Base-by-base conservation (phyloP, 2,888 invertebrate species). In the Odontothrips loti region DNA sequence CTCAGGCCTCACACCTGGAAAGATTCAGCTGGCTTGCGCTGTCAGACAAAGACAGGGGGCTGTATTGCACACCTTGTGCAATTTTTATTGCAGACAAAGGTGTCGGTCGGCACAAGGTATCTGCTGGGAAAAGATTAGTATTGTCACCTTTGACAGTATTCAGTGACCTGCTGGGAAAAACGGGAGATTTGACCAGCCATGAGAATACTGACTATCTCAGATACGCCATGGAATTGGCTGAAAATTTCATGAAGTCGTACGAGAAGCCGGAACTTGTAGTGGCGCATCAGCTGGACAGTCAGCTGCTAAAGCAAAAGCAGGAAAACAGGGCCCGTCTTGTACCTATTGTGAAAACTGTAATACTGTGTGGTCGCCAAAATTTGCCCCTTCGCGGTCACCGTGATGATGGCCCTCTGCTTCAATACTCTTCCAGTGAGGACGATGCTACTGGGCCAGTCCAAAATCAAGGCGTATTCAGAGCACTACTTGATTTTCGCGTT, bases 391-490 rank as follows among this genome's bases (percentile, higher is more conserved):
- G 82, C 48, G 82, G 81, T 15, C 82, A 82, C 47, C 68, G 81
- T 8, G 79, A 82, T 27, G 68, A 80, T 80, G 82, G 80, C 43
- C 75, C 63, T n/a, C 78, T 81, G 27, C 20, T 20, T 20, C 23
- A 23, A 27, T 23, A 43, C 34, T 2, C 43, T 80, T 0, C 17
- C 17, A 17, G 9, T n/a, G 12, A 12, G 12, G 51, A 10, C 17
- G 34, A 29, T 75, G 27, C 20, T 34, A 63, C 9, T 4, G 23
- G 63, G 9, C 84, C 84, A 63, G 80, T 80, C 17, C 81, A 82
- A 80, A 84, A 85, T 82, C 84, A 85, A 79, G 85, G 86, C 58
- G 85, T 85, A 82, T 86, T 86, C 80, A 80, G 85, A 80, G 84
- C 83, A 29, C 83, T 86, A 34, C 83, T 86, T 51, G 82, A 84